phyloP scores from a whole-genome alignment of 2,797 vertebrate genomes.

The Lophotriccus pileatus region DNA sequence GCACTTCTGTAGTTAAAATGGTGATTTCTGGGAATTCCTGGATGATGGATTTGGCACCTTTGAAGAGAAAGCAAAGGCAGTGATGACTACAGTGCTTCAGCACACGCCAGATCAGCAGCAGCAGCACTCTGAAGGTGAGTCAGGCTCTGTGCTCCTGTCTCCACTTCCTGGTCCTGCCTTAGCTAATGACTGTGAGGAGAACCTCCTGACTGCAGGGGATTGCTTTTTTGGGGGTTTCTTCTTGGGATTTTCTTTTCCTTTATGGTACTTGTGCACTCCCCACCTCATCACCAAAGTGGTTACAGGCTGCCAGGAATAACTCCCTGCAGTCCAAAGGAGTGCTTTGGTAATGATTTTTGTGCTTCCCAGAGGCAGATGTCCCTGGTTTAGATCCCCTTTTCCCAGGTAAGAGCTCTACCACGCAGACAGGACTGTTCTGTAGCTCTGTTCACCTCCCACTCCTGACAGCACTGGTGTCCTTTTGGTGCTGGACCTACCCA shows the following conservation, averaged over 20 bases:
- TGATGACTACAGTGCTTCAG: background rate
- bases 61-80: conserved; percentile 23
- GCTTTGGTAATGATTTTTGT: background rate
- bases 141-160: background rate
- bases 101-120: rapidly evolving
- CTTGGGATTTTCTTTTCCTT: background rate
- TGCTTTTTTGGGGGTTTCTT: background rate
- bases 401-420: background rate
- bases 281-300: background rate
- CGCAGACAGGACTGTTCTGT: background rate
- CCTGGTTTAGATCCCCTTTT: background rate
- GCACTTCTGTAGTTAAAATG: conserved; percentile 95
- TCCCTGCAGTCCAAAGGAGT: background rate
- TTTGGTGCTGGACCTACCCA: background rate
- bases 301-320: background rate
- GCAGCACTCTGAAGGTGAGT: background rate
- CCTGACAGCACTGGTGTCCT: background rate
- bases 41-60: conserved; percentile 97
- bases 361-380: background rate
- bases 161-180: background rate
- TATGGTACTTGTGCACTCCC: rapidly evolving
- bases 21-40: conserved; percentile 99
- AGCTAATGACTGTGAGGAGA: background rate
- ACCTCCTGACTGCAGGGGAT: background rate
- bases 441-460: background rate